Evolutionary conservation across 2,797 vertebrate genomes (phyloP).

Genomic region (Pangasius krempfi): DNA sequence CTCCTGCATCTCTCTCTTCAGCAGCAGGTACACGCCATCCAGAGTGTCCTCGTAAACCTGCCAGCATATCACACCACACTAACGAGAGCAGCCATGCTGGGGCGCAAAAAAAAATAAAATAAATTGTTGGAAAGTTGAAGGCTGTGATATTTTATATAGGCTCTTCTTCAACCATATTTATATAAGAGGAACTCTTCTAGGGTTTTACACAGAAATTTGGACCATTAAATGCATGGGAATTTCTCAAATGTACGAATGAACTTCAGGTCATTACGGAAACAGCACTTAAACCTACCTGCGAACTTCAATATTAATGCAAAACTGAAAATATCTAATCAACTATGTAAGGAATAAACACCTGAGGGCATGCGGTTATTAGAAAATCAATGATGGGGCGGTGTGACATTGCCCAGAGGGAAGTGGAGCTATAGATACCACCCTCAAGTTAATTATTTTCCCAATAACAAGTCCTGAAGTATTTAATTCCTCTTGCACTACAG

Average conservation of each 20-base stretch:
- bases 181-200: no score
- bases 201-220: no score
- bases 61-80: background rate
- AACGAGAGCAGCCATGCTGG: background rate
- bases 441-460: no score
- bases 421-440: background rate
- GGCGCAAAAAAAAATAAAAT: background rate
- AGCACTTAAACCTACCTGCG: background rate
- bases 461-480: no score
- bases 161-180: no score
- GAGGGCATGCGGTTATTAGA: background rate
- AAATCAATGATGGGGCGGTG: background rate
- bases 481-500: no score
- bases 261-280: background rate
- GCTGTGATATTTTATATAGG: no score
- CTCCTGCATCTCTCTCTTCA: conserved; percentile 61
- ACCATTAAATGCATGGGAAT: background rate
- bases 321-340: background rate
- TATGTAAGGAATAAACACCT: background rate
- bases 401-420: background rate
- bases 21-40: conserved; percentile 59
- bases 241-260: background rate
- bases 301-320: background rate
- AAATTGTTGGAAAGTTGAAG: no score
- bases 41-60: conserved; percentile 62